These are phyloP conservation scores for Tenualosa ilisha DNA, from an alignment of 2,797 vertebrate species.

Conservation along the genomic window DNA sequence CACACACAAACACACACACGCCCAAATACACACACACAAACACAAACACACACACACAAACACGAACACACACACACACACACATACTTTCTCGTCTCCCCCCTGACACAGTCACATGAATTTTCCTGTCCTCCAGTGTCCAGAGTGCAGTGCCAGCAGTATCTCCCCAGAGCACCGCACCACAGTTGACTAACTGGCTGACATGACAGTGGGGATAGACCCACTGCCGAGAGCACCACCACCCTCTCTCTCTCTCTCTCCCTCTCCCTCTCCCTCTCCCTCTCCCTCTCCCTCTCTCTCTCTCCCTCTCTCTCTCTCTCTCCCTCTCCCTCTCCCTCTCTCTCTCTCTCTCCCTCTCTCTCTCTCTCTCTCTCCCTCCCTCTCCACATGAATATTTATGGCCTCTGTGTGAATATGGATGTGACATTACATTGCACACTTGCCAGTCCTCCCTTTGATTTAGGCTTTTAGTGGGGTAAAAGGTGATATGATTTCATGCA, in stretches of 20 bases:
- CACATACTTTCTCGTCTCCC: not conserved
- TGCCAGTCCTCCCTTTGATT: not conserved
- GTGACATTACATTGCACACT: not conserved
- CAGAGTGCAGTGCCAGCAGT: not conserved
- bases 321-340: not conserved
- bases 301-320: not conserved
- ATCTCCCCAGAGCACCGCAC: not conserved
- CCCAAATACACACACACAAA: not conserved
- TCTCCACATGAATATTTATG: slow-evolving; percentile 1
- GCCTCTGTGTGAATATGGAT: not conserved
- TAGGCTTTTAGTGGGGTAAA: not conserved
- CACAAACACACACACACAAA: not conserved
- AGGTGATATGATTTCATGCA: not conserved
- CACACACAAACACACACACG: not conserved
- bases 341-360: not conserved
- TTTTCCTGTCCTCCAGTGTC: not conserved
- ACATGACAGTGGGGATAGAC: slow-evolving; percentile 2
- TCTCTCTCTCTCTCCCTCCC: not conserved
- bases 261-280: too few relatives aligned
- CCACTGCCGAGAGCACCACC: not conserved
- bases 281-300: too few relatives aligned
- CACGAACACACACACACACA: not conserved
- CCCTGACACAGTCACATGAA: not conserved
- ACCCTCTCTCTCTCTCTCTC: not conserved
- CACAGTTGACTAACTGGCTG: not conserved